These are phyloP conservation scores for Galaxias olidus DNA, from an alignment of 2,797 vertebrate genomes.

Conservation along the genomic window DNA sequence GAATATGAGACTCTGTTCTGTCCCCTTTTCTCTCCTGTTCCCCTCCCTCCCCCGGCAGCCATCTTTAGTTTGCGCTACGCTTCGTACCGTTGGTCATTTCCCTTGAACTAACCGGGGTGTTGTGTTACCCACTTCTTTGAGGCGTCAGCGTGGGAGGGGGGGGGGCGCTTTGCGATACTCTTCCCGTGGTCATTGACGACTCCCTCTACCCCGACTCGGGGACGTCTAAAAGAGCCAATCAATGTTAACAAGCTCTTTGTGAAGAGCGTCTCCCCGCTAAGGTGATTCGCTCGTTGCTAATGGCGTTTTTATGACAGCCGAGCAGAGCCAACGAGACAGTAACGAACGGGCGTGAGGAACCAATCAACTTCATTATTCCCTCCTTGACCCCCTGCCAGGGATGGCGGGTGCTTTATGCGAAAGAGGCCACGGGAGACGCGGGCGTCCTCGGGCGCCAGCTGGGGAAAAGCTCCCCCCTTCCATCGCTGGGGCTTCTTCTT, in stretches of 20 bases:
- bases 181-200: constrained; percentile 39
- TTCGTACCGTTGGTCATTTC: too few relatives aligned
- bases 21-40: constrained; percentile 12
- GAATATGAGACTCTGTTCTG: background rate
- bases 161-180: constrained; percentile 15
- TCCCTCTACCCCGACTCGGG: background rate
- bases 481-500: too few relatives aligned
- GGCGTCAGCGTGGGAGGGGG: too few relatives aligned
- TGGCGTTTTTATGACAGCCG: constrained; percentile 17
- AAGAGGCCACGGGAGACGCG: too few relatives aligned
- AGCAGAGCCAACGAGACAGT: constrained; percentile 12
- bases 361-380: constrained; percentile 13
- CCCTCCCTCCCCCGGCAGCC: too few relatives aligned
- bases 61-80: too few relatives aligned
- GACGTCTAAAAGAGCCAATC: constrained; percentile 26
- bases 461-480: too few relatives aligned
- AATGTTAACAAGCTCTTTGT: constrained; percentile 6
- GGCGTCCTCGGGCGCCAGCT: too few relatives aligned
- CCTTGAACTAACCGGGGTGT: too few relatives aligned
- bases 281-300: constrained; percentile 19
- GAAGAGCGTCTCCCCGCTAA: constrained; percentile 10
- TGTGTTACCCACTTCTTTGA: too few relatives aligned
- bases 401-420: background rate
- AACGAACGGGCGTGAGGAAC: constrained; percentile 17
- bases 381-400: constrained; percentile 9